Evolutionary conservation across 2,797 vertebrate genomes (phyloP).

Genomic region (Dendrocincla fuliginosa): DNA sequence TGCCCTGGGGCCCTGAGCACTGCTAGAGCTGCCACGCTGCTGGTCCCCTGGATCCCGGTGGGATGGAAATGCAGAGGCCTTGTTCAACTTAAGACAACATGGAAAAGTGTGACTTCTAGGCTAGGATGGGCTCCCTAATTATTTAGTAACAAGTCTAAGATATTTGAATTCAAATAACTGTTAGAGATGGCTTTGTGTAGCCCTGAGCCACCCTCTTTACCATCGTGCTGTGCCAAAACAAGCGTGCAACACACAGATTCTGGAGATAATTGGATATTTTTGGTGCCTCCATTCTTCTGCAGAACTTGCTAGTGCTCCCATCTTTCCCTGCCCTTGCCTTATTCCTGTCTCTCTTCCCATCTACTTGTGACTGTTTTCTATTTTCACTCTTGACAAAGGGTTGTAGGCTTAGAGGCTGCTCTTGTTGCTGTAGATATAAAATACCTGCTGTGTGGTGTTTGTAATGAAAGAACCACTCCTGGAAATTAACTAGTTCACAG

Average conservation of each 20-base stretch:
- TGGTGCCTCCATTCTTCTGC: background rate
- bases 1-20: background rate
- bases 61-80: background rate
- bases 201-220: background rate
- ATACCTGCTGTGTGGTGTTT: conserved; percentile 56
- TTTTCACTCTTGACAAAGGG: conserved; percentile 41
- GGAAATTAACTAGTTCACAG: conserved; percentile 57
- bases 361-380: conserved; percentile 9
- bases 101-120: background rate
- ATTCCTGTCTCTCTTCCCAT: background rate
- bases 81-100: background rate
- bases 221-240: background rate
- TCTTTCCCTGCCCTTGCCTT: background rate
- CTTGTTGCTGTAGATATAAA: conserved; percentile 40
- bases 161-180: background rate
- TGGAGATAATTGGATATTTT: background rate
- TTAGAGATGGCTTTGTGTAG: background rate
- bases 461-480: conserved; percentile 36
- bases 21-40: accelerated
- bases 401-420: conserved; percentile 53
- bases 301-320: background rate
- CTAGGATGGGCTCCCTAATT: background rate
- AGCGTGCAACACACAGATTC: background rate
- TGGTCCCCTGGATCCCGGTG: accelerated
- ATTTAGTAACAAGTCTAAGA: background rate